Evolutionary conservation across 2,113 vertebrate genomes (phyloP), one percentile per base, ranked within the genome.

Genomic region (Nannospalax galili): DNA sequence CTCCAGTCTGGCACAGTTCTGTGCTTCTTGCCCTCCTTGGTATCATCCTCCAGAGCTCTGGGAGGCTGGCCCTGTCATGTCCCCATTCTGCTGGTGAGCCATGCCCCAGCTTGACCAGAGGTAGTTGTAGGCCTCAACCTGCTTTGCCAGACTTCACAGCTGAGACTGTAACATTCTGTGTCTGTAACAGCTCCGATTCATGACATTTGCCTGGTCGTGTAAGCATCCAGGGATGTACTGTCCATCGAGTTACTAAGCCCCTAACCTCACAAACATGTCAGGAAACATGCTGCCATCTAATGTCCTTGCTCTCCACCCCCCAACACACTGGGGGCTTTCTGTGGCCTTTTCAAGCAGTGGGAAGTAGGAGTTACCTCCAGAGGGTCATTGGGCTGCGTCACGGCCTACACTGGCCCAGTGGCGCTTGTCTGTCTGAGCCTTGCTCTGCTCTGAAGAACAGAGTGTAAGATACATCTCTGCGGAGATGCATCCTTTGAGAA

Each of bases 391-490:
- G n/a, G n/a, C n/a, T n/a, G n/a, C n/a, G n/a, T n/a, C n/a, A n/a
- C 65, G 48, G 32, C 82, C 64, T 12, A 0, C 8, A 0, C 28
- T 9, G 26, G 42, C 35, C 69, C 30, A 11, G 32, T 11, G 4
- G 7, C 2, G 6, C 8, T 3, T 15, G 20, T 58, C 52, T 0
- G 1, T 52, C 35, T 0, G 9, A 24, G 1, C 35, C 37, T 28
- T 1, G 0, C 35, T 62, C 24, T 52, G 15, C 20, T 52, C 62
- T 73, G 37, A 62, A 80, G 22, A 35, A 48, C n/a, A 40, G 74
- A 15, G 2, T 30, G 10, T 3, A 1, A 3, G 0, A 14, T 4
- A 20, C 17, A 19, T 48, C 1, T 0, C 14, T 2, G 2, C 14
- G 20, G 32, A 19, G 17, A 5, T 3, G 24, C 37, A 5, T n/a